Conservation (phyloP, 1,140 invertebrate genomes). For the Drosophila setifemur region DNA sequence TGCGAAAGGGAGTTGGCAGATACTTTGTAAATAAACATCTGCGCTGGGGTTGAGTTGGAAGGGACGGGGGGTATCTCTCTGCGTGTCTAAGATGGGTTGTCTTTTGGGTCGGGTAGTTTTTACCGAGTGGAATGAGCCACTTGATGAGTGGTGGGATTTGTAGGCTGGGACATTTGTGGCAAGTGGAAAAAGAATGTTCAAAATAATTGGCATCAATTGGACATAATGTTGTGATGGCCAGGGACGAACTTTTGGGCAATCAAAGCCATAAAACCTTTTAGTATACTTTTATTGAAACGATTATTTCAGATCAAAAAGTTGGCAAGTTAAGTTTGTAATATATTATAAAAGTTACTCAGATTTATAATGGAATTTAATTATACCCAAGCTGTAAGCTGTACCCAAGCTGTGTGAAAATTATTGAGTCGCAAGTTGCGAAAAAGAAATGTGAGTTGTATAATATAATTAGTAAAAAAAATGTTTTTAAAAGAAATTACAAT, state of each 20-base stretch:
- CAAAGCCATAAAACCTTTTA: background rate
- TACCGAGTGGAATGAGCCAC: constrained; percentile 13
- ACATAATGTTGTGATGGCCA: constrained; percentile 21
- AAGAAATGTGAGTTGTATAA: no score
- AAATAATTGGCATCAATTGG: constrained; percentile 37
- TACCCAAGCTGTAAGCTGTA: no score
- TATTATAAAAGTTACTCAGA: background rate
- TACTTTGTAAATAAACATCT: constrained; percentile 45
- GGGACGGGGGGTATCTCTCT: constrained; percentile 9
- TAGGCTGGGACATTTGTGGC: constrained; percentile 19
- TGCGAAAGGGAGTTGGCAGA: constrained; percentile 30
- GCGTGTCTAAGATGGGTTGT: background rate
- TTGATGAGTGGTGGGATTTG: constrained; percentile 33
- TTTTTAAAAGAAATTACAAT: no score
- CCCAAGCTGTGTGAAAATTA: no score
- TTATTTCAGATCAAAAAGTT: background rate
- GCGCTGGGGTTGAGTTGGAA: constrained; percentile 4
- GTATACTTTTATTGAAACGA: background rate
- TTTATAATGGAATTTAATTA: background rate
- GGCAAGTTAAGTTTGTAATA: background rate
- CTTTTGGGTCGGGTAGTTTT: constrained; percentile 8
- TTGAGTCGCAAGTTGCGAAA: no score
- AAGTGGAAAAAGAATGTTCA: constrained; percentile 25
- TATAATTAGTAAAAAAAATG: no score
- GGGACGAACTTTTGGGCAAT: background rate